Base-by-base conservation (phyloP, 2,797 vertebrate species). In the Fundulus diaphanus region DNA sequence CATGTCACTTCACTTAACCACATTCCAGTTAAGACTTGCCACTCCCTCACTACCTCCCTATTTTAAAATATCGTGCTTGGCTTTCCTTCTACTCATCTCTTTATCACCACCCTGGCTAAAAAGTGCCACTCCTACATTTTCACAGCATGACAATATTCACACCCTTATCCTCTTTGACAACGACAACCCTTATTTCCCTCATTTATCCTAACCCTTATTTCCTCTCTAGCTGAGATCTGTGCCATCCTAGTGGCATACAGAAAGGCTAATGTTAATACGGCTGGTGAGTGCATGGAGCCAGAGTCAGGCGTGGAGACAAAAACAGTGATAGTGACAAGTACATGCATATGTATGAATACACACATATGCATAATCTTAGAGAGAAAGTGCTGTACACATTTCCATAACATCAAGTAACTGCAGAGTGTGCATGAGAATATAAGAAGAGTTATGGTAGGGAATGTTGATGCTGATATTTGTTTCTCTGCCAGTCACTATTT, bases 341-440 rank as follows among this genome's bases (percentile, higher is more conserved):
- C 82, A 90, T 93, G 83, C 89, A 93, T 93, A 94, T 93, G 88
- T 93, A 93, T 94, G 92, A 92, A 89, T 76, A 87, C 85, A 92
- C 89, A 90, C 89, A 92, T 89, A 90, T 88, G 88, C 91, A 93
- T 92, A 92, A 91, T 92, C 92, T 87, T 79, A 76, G 68, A 82
- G 63, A 81, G 73, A 74, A 85, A 86, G 82, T 79, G 13, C 74
- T 76, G 82, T 73, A 73, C 76, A 65, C 46, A 44, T 49, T 75
- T 68, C 20, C 56, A 40, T 56, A 84, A 83, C 63, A 83, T 68
- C 68, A 76, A 83, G 69, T 78, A 74, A 78, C 22, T 57, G 71
- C 70, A 56, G 46, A 82, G 66, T 68, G 33, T 7, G 72, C 70
- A 22, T 7, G 75, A 83, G 77, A 81, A 82, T 73, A 78, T 73